Evolutionary conservation across 2,888 invertebrate species (phyloP), one percentile per base, ranked within the genome.

Genomic region (Cephus pulcher): DNA sequence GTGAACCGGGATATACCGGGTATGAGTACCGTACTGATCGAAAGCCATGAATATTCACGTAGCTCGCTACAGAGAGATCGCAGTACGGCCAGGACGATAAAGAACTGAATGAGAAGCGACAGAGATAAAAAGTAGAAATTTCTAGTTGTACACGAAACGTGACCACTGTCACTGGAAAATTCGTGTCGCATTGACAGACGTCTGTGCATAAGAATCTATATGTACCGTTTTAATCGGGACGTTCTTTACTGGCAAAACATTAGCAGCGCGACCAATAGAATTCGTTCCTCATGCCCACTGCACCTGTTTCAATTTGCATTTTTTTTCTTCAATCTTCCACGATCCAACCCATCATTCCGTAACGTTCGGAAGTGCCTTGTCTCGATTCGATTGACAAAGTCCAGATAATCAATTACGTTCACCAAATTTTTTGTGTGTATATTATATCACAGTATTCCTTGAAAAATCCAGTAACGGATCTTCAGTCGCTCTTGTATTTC

Each of bases 241-340:
- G 56, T 56, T 56, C 23, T 23, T 56, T 56, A 9, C 1, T 9
- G 56, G 34, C 34, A 74, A 74, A 74, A 74, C 34, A 37, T 35
- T 74, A 12, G 2, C 15, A 74, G 34, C 34, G 74, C 30, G 35
- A 74, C 35, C 74, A 34, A 74, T 34, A 35, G 34, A 0, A 74
- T 74, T 74, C 74, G 74, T 74, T 74, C 74, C 74, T 74, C 23
- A 23, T 4, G 34, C n/a, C 34, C 35, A 34, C 12, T 74, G 74
- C 74, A 77, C 80, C 76, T 69, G 76, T 80, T 74, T 76, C 73
- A 70, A 78, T 78, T 78, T 77, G 76, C 71, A 69, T 69, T 40
- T 35, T 56, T 69, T 76, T 78, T 71, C 0, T 76, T 76, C 34
- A 74, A 76, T 68, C 68, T 73, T n/a, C 34, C 33, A 34, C 71